Base-by-base conservation (phyloP, 92 coral and sea anemone genomes). In the Epizoanthus stellaris region DNA sequence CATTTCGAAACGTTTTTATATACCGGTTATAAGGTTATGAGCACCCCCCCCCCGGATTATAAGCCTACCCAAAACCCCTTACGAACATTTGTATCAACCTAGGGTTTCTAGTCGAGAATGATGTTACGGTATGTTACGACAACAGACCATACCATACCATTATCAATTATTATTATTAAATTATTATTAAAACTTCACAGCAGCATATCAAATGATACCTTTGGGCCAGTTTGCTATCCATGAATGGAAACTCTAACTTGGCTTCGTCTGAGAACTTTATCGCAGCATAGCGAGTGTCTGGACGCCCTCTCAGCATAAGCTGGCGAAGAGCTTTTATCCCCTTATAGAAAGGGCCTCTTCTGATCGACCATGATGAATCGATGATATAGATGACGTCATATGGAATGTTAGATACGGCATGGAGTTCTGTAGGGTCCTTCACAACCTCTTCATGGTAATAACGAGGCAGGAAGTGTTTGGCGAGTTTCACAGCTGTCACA, bases 341-440 rank as follows among this genome's bases (percentile, higher is more conserved):
- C 34, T 61, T 74, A 5, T 75, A 45, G 54, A 91, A 91, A 30
- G 82, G 81, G n/a, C 47, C 39, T 36, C 71, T 49, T 39, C 81
- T 61, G 67, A 91, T 87, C 53, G 94, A 91, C 56, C 85, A 82
- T 7, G 94, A 91, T 1, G 91, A 85, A 66, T 91, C 94, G 79
- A 91, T 85, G 77, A 91, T 49, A 57, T 73, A 91, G 57, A 75
- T 82, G 54, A 86, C 87, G 66, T 91, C 94, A 88, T 77, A 85
- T 34, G 81, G 81, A 13, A 76, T 36, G 65, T 15, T 49, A 34
- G 73, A 40, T 17, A 53, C 52, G 5, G 85, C 63, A 80, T 54
- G 57, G 10, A 25, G 11, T 17, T 15, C 56, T 4, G 45, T 20
- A 2, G 85, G 70, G 20, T 36, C 49, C 62, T 59, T 6, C 49